Conservation (phyloP, 2,113 vertebrate species). For the Lepus timidus region DNA sequence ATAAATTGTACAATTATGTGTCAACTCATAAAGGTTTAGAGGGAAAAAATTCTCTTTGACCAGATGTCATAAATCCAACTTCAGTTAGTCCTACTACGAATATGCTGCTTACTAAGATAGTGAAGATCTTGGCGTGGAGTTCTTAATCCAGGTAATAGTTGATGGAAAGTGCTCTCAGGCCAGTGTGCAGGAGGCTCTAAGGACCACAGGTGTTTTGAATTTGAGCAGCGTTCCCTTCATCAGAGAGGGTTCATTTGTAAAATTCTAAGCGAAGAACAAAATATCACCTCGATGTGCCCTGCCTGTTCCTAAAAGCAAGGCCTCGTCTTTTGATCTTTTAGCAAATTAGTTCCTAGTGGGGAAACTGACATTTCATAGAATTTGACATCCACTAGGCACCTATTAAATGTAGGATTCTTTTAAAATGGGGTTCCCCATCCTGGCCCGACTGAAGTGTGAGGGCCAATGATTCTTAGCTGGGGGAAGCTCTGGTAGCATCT, state of each 20-base stretch:
- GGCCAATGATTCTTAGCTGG: background rate
- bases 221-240: background rate
- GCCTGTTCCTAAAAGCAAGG: background rate
- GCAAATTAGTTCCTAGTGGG: background rate
- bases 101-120: background rate
- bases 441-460: background rate
- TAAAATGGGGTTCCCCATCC: background rate
- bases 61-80: conserved; percentile 8
- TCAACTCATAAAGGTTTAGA: too few relatives aligned
- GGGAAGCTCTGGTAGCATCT: background rate
- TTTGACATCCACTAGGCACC: background rate
- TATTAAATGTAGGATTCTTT: conserved; percentile 38
- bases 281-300: background rate
- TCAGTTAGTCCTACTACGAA: background rate
- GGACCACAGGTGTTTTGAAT: background rate
- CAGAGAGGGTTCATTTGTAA: background rate
- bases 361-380: background rate
- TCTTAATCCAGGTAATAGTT: background rate
- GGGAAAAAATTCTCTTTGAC: background rate
- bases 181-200: background rate
- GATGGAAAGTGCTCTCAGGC: background rate
- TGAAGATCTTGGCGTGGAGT: background rate
- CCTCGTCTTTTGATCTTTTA: conserved; percentile 28
- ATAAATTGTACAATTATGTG: too few relatives aligned
- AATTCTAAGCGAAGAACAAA: background rate